phyloP scores from a whole-genome alignment of 2,888 invertebrate genomes.

The Tipula helvola region DNA sequence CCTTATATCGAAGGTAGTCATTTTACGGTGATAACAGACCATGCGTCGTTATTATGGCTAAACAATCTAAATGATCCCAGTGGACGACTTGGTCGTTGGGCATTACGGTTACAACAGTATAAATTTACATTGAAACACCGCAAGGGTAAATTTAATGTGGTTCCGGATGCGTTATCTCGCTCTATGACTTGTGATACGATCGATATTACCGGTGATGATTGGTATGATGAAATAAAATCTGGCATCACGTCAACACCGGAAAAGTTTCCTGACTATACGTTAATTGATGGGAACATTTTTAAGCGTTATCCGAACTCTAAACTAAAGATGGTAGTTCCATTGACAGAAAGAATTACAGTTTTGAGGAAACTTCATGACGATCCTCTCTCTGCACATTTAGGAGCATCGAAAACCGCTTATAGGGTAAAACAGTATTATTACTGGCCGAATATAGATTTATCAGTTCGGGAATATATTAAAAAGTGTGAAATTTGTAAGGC shows the following conservation, averaged over 20 bases:
- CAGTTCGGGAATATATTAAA: background rate
- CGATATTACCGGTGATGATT: background rate
- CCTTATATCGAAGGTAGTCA: too few species aligned
- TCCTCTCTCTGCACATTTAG: background rate
- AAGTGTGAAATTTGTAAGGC: background rate
- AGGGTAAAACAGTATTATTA: background rate
- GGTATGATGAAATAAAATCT: background rate
- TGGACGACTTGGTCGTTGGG: too few species aligned
- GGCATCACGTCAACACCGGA: background rate
- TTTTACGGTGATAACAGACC: too few species aligned
- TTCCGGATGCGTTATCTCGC: background rate
- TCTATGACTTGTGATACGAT: background rate
- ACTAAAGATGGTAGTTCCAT: background rate
- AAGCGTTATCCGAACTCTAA: background rate
- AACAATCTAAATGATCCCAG: too few species aligned
- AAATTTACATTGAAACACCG: too few species aligned
- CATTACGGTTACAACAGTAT: too few species aligned
- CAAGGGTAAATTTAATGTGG: background rate
- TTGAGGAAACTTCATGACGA: background rate
- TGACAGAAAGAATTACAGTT: background rate
- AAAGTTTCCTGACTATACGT: background rate
- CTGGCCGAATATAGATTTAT: background rate
- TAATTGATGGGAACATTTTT: background rate
- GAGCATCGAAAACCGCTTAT: background rate
- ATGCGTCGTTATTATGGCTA: too few species aligned